Evolutionary conservation across 2,113 vertebrate species (phyloP), one percentile per base, ranked within the genome.

Genomic region (Hippopotamus amphibius): DNA sequence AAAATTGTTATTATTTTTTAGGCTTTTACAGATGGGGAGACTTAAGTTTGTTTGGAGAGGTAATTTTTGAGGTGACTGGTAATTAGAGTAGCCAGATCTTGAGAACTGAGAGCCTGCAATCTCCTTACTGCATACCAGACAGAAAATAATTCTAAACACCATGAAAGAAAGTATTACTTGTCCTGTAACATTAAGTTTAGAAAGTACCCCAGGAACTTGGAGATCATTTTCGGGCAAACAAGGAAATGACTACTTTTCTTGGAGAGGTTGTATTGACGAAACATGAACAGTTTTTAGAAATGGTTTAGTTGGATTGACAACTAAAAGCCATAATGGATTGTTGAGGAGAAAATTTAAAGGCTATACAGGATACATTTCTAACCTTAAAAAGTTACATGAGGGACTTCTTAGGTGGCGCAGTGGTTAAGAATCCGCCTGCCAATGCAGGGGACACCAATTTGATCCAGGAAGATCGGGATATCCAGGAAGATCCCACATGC

Each of bases 201-300:
- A 77, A 96, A 53, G 24, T 79, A 74, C 3, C 33, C 28, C 41
- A 89, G 63, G 68, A 96, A 83, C 57, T 88, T 79, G 19, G 33
- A 85, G 22, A 93, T 28, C 37, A 48, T 84, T 97, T 71, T 77
- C 48, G 66, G n/a, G n/a, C 28, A 83, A 80, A 84, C 46, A 95
- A 91, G 55, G n/a, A 93, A 96, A 96, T 41, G 30, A 83, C 41
- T 88, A 48, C 24, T 87, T 83, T 72, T 50, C 28, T 90, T 90
- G 68, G 37, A 90, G 37, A 69, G 61, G 30, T 7, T 83, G 33
- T 74, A 81, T 65, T 76, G 50, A 92, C 21, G 33, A 93, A 93
- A 89, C 37, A 59, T 30, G 57, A 74, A 74, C 77, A 61, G 63
- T 61, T 68, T 90, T 79, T 55, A 91, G 65, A 90, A 97, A 88